Percentiles rank a stretch among this genome's conserved stretches.
phyloP scores from a whole-genome alignment of 2,113 vertebrate species.

The Sturnus vulgaris region DNA sequence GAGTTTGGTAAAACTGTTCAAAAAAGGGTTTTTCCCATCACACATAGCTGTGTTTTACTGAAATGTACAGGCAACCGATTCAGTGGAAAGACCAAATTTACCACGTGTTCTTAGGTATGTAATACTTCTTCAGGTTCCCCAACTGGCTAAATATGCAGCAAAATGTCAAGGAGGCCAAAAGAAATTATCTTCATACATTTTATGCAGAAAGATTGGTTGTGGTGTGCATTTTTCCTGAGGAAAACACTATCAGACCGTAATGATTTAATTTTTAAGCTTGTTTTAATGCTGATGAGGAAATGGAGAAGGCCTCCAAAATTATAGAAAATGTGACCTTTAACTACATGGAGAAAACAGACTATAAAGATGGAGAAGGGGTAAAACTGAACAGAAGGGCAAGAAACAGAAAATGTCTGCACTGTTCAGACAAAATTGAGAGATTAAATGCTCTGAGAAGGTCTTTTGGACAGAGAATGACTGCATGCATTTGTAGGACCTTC shows the following conservation, averaged over 20 bases:
- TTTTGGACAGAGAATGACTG: background rate
- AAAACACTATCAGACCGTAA: background rate
- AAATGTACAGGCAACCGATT: background rate
- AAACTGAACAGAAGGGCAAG: background rate
- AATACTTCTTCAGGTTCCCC: background rate
- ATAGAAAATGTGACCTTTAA: background rate
- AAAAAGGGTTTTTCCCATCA: background rate
- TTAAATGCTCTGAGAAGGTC: background rate
- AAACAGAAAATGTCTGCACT: background rate
- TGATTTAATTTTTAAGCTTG: background rate
- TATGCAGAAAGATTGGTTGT: background rate
- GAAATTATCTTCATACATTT: background rate
- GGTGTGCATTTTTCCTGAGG: background rate
- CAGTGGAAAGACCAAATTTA: background rate
- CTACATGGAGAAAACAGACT: background rate
- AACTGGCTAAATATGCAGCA: background rate
- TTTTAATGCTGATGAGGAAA: background rate
- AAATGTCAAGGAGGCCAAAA: background rate
- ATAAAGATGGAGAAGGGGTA: fast-evolving
- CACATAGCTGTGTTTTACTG: background rate
- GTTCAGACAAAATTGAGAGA: background rate
- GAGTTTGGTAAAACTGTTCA: background rate
- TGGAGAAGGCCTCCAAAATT: background rate
- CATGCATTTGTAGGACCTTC: background rate
- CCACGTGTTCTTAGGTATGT: background rate